Evolutionary conservation across 2,797 vertebrate species (phyloP), one percentile per base, ranked within the genome.

Genomic region (Gymnocypris eckloni): DNA sequence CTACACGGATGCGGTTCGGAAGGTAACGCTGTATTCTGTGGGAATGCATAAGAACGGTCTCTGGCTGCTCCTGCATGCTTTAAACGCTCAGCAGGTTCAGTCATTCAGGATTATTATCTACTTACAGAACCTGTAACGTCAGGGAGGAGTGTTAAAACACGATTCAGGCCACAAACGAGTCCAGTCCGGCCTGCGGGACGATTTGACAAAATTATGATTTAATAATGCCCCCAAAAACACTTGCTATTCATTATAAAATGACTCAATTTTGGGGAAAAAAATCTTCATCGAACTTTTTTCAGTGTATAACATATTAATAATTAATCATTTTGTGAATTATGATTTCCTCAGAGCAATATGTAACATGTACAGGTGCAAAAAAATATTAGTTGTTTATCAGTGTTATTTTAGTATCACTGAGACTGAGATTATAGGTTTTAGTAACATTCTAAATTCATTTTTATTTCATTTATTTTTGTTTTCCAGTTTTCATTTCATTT

Each of bases 1-100:
- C 92, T 90, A 94, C 97, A 96, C 96, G 95, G 96, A 93, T 95
- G 94, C 90, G 94, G 92, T 96, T 90, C 95, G 85, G 95, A 95
- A 97, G 96, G 96, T 97, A 97, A 97, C 88, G 75, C 82, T 90
- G 86, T 88, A 67, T 91, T 90, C 71, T 88, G 37, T 89, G 64
- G 90, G 92, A 91, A 90, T 92, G 91, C 89, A 92, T 92, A 93
- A 25, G 20, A 87, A 93, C 92, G 93, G 95, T 95, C 94, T 92
- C 70, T 90, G 90, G 85, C 92, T 95, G 94, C 94, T 95, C 96
- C 91, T 95, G 92, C 95, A 94, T 95, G 96, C 93, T 79, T 79
- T 92, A 75, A 67, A 54, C 28, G 52, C 71, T 81, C 67, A 67
- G 79, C 48, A 54, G 28, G 20, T 72, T 72, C n/a, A 25, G 9